Percentiles rank a stretch among this genome's conserved stretches.
phyloP scores from a whole-genome alignment of 2,113 vertebrate genomes.

The Diphyllodes magnificus region DNA sequence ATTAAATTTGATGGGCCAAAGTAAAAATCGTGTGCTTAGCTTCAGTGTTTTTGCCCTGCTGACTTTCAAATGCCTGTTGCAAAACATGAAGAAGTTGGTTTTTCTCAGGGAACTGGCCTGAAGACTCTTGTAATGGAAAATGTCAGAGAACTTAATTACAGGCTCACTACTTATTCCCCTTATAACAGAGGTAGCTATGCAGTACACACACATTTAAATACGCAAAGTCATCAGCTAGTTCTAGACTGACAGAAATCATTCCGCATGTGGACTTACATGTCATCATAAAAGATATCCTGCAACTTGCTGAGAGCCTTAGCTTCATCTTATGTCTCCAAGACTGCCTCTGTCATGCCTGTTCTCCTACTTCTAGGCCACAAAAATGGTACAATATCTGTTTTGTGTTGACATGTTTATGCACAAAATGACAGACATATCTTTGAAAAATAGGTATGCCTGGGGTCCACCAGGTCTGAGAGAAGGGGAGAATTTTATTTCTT shows the following conservation, averaged over 20 bases:
- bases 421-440: neutral
- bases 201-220: neutral
- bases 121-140: neutral
- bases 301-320: neutral
- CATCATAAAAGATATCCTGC: neutral
- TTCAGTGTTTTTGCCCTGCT: neutral
- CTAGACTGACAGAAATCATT: neutral
- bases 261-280: neutral
- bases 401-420: neutral
- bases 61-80: constrained; percentile 27
- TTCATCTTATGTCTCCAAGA: neutral
- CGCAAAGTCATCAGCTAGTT: neutral
- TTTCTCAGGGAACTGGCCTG: neutral
- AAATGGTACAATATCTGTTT: neutral
- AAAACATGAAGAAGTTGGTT: neutral
- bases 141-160: neutral
- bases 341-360: neutral
- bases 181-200: neutral
- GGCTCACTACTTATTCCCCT: neutral
- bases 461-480: neutral
- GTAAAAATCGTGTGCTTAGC: neutral
- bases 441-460: neutral
- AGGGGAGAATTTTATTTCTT: neutral
- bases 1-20: constrained; percentile 19
- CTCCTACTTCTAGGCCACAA: neutral